phyloP scores from a whole-genome alignment of 1,140 invertebrate species.

The Asobara japonica region DNA sequence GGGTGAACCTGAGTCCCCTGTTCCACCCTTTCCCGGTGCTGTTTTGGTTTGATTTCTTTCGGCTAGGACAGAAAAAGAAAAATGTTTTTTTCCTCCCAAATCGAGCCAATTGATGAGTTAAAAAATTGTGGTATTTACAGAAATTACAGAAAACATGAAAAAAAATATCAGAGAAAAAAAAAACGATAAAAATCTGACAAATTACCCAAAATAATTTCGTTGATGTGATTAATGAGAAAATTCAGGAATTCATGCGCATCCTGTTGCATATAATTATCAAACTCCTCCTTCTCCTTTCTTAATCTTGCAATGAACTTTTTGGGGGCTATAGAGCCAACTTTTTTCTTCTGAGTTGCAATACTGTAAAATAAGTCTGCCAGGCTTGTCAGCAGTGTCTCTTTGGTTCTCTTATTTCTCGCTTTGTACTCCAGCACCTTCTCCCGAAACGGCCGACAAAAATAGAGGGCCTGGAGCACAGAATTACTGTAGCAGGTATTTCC shows the following conservation, averaged over 20 bases:
- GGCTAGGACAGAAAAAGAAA: conserved; percentile 63
- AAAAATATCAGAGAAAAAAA: not conserved
- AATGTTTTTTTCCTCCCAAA: too few relatives aligned
- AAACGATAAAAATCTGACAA: conserved; percentile 29
- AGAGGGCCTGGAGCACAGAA: conserved; percentile 98
- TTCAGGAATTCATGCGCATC: conserved; percentile 99
- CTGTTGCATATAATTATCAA: conserved; percentile 99
- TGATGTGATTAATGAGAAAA: conserved; percentile 97
- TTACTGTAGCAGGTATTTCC: conserved; percentile 99
- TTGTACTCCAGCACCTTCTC: conserved; percentile 99
- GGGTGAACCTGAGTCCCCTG: conserved; percentile 65
- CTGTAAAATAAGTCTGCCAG: conserved; percentile 98
- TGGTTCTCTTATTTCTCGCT: conserved; percentile 95
- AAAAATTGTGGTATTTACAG: not conserved
- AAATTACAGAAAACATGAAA: not conserved
- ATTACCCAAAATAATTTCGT: conserved; percentile 90
- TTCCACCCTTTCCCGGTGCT: conserved; percentile 60
- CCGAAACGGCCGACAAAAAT: conserved; percentile 98
- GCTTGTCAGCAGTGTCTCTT: conserved; percentile 97
- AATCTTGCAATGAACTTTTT: conserved; percentile 99
- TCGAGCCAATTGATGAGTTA: too few relatives aligned
- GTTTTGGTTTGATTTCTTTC: conserved; percentile 80
- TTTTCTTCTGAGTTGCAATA: conserved; percentile 99
- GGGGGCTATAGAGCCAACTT: conserved; percentile 98
- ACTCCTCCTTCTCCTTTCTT: conserved; percentile 99